Percentiles rank a stretch among this genome's conserved stretches.
Evolutionary conservation across 2,113 vertebrate genomes (phyloP).

Genomic region (Ictidomys tridecemlineatus): DNA sequence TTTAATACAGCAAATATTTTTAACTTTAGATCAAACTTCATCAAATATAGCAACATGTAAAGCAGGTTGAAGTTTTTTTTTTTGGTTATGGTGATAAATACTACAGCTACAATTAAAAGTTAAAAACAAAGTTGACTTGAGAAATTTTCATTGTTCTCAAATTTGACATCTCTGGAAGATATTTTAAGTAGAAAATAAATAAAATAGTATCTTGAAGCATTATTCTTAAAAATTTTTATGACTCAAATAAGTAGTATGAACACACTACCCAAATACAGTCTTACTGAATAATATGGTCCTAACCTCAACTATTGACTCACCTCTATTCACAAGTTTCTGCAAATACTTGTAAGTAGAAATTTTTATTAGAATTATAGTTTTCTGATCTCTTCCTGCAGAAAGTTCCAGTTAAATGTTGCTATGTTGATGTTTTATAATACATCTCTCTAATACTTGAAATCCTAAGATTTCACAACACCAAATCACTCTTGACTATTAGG

Average conservation of each 20-base stretch:
- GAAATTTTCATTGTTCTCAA: neutral
- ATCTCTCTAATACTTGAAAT: neutral
- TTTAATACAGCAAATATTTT: neutral
- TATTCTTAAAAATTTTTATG: neutral
- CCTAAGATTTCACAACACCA: neutral
- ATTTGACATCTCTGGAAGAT: neutral
- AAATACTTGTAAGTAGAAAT: neutral
- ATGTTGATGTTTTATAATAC: neutral
- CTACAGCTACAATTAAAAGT: neutral
- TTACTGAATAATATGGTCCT: neutral
- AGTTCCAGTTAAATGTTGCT: neutral
- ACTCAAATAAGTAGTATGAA: conserved; percentile 39
- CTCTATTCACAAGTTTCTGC: neutral
- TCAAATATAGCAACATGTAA: neutral
- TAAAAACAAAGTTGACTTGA: neutral
- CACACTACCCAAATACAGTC: neutral
- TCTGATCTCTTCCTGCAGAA: neutral
- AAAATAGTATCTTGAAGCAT: neutral
- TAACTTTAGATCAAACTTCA: neutral
- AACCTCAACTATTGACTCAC: neutral
- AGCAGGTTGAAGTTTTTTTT: neutral
- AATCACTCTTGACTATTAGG: neutral
- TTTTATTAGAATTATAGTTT: neutral
- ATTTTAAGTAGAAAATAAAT: neutral
- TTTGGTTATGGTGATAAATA: neutral